Conservation (phyloP, 2,888 invertebrate genomes). For the Sturmia bella region DNA sequence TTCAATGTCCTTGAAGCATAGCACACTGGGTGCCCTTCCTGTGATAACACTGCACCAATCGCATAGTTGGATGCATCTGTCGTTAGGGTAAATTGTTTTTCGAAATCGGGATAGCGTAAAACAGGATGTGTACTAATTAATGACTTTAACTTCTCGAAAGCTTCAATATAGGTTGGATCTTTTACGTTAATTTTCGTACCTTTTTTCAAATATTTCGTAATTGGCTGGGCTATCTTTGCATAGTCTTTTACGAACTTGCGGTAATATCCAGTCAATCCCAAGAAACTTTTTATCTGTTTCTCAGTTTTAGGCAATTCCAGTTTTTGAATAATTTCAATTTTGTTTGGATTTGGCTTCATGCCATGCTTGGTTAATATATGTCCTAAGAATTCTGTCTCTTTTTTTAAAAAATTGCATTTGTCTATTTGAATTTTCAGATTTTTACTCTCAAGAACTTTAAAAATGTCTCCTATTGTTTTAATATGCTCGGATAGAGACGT, state of each 20-base stretch:
- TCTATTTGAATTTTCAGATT: constrained; percentile 36
- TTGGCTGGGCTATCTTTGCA: constrained; percentile 34
- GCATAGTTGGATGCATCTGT: constrained; percentile 24
- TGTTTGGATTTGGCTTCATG: constrained; percentile 33
- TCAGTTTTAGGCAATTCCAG: no score
- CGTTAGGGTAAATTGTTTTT: constrained; percentile 12
- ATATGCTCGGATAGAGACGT: constrained; percentile 31
- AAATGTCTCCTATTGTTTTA: background rate
- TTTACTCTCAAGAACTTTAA: background rate
- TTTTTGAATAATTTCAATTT: no score
- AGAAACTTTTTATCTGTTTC: no score
- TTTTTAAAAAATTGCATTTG: constrained; percentile 37
- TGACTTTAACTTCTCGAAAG: constrained; percentile 24
- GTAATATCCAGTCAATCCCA: no score
- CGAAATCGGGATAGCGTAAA: constrained; percentile 20
- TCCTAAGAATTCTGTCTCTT: no score
- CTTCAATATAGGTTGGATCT: constrained; percentile 20
- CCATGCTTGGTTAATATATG: constrained; percentile 19
- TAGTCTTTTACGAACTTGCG: constrained; percentile 29
- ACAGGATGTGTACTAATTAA: constrained; percentile 19
- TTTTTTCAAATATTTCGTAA: constrained; percentile 28
- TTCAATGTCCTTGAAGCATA: background rate
- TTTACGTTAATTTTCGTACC: background rate
- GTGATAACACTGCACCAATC: constrained; percentile 24
- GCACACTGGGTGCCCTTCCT: constrained; percentile 29